phyloP scores from a whole-genome alignment of 64 coral and sea anemone species.

The Montipora efflorescens region DNA sequence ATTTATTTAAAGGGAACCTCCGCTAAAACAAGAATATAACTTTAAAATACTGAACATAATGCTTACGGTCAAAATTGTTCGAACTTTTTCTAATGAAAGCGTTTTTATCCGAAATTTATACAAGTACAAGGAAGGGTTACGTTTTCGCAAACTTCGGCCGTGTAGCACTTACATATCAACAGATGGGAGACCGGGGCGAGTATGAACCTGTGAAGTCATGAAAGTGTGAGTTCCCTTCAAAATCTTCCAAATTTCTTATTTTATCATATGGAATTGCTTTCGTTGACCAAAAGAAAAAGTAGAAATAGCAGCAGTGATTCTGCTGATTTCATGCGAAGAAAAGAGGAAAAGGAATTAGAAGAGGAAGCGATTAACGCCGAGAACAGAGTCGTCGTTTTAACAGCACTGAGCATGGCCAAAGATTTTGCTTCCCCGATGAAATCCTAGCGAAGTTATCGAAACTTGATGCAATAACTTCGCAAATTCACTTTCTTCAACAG shows the following conservation, averaged over 20 bases:
- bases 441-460: background rate
- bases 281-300: background rate
- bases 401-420: background rate
- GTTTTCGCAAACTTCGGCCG: too few species aligned
- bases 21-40: too few species aligned
- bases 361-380: background rate
- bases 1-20: too few species aligned
- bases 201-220: background rate
- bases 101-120: too few species aligned
- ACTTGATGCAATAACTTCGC: background rate
- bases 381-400: background rate
- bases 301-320: background rate
- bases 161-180: too few species aligned
- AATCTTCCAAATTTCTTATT: background rate
- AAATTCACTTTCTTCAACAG: background rate
- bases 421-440: background rate
- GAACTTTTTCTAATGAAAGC: too few species aligned
- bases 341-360: background rate
- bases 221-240: background rate
- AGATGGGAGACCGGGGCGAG: background rate
- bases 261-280: constrained; percentile 2
- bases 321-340: background rate
- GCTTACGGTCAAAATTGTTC: too few species aligned
- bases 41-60: too few species aligned
- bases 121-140: too few species aligned